Conservation (phyloP, 2,888 invertebrate species). For the Leucania comma region DNA sequence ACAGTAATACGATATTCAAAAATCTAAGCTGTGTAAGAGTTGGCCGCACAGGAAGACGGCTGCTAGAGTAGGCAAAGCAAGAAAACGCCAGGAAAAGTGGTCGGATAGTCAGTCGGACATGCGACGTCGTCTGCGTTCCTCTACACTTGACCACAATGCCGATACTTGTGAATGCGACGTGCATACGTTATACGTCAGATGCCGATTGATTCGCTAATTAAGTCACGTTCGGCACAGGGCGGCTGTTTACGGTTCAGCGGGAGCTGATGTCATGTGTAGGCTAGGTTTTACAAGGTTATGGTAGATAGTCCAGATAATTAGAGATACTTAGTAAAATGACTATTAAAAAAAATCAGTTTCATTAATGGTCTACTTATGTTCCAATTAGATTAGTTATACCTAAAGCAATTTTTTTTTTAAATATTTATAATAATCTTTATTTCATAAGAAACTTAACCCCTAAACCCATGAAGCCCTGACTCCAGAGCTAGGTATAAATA, state of each 20-base stretch:
- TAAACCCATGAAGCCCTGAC: no score
- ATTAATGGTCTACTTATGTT: no score
- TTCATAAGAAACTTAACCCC: no score
- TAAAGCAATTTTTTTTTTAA: no score
- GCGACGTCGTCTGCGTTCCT: conserved; percentile 52
- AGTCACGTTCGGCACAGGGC: conserved; percentile 51
- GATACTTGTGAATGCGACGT: conserved; percentile 59
- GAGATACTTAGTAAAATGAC: not conserved
- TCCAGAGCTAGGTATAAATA: no score
- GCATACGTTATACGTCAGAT: conserved; percentile 49
- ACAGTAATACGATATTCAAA: not conserved
- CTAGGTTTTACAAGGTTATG: conserved; percentile 17
- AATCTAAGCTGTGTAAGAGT: no score
- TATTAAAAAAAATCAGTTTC: no score
- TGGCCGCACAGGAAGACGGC: conserved; percentile 18
- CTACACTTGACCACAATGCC: conserved; percentile 58
- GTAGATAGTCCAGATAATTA: not conserved
- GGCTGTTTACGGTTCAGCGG: conserved; percentile 42
- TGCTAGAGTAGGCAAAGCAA: not conserved
- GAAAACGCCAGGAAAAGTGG: conserved; percentile 62
- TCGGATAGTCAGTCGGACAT: conserved; percentile 42
- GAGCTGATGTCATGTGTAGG: conserved; percentile 39
- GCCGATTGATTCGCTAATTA: conserved; percentile 59
- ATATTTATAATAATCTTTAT: no score
- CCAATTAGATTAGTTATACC: no score